phyloP scores from a whole-genome alignment of 2,888 invertebrate genomes.

The Hemaris fuciformis region DNA sequence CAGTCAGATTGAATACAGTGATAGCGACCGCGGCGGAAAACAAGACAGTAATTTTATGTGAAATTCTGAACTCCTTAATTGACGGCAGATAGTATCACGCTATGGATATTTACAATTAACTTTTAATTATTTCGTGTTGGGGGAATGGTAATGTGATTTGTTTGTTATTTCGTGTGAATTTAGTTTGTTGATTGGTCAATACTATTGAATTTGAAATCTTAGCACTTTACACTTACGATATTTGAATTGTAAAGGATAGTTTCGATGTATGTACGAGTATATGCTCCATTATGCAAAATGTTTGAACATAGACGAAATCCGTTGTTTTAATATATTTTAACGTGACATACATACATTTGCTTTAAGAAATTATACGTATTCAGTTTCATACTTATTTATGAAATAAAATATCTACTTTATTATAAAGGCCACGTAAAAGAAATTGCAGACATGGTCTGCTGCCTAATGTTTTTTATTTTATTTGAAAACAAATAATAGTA shows the following conservation, averaged over 20 bases:
- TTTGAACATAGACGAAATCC: no score
- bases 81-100: conserved; percentile 72
- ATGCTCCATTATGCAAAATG: no score
- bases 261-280: neutral
- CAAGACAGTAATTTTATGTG: conserved; percentile 77
- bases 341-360: no score
- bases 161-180: conserved; percentile 6
- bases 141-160: conserved; percentile 37
- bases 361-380: no score
- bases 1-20: conserved; percentile 74
- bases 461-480: no score
- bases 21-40: conserved; percentile 66
- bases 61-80: conserved; percentile 75
- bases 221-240: neutral
- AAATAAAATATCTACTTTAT: no score
- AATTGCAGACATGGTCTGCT: no score
- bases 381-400: no score
- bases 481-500: no score
- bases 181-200: neutral
- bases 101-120: conserved; percentile 61
- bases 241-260: neutral
- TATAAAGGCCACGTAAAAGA: no score
- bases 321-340: no score
- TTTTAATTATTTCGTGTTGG: conserved; percentile 63
- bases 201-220: neutral